Percentiles rank a stretch among this genome's conserved stretches.
Conservation (phyloP, 2,797 vertebrate genomes). For the Bovichtus variegatus region DNA sequence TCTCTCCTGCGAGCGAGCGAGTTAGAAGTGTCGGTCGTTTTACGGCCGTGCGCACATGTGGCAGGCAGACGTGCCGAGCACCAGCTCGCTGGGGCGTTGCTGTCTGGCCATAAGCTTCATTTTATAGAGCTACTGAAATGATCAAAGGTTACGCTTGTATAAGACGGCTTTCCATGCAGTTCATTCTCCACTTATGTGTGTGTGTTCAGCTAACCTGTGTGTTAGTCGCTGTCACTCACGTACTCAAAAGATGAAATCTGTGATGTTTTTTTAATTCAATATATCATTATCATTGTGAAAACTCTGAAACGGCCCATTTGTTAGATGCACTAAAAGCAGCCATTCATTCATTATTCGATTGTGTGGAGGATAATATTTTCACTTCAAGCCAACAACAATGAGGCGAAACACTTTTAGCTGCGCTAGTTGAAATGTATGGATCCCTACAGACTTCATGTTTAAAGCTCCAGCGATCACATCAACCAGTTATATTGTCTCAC, state of each 20-base stretch:
- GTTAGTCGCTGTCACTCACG: not conserved
- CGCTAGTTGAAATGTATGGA: not conserved
- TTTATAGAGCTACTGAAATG: slow-evolving; percentile 71
- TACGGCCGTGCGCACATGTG: slow-evolving; percentile 75
- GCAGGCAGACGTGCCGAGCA: slow-evolving; percentile 67
- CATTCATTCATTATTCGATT: not conserved
- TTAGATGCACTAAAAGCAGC: not conserved
- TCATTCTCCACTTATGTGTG: slow-evolving; percentile 26
- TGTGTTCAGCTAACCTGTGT: not conserved
- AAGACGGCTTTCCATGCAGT: slow-evolving; percentile 23
- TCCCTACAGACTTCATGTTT: not conserved
- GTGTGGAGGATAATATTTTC: not conserved
- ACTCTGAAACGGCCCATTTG: not conserved
- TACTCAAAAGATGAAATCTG: not conserved
- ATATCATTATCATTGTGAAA: not conserved
- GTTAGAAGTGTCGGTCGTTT: slow-evolving; percentile 53
- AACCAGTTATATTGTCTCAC: not conserved
- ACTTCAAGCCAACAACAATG: not conserved
- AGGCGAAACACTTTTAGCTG: not conserved
- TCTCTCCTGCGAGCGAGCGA: slow-evolving; percentile 36
- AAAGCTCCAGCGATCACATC: not conserved
- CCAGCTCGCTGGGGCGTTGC: slow-evolving; percentile 51
- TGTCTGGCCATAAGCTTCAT: slow-evolving; percentile 51
- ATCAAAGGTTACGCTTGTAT: slow-evolving; percentile 59
- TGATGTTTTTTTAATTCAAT: not conserved